Percentiles rank a stretch among this genome's conserved stretches.
These are phyloP conservation scores for Pissodes strobi DNA, from an alignment of 1,140 invertebrate genomes.

Conservation along the genomic window DNA sequence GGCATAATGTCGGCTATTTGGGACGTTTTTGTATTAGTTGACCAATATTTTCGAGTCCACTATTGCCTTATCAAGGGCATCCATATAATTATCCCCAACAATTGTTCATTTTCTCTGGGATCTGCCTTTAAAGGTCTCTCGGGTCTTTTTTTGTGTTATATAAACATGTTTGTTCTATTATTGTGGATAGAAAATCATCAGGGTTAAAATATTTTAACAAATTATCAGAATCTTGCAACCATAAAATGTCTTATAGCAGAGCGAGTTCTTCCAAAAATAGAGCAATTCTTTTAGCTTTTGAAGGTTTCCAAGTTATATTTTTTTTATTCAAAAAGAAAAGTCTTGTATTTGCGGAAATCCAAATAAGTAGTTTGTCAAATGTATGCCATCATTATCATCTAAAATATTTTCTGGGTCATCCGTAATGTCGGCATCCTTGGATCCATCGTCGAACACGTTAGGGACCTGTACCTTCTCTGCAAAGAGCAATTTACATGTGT, in stretches of 20 bases:
- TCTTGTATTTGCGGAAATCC: slow-evolving; percentile 14
- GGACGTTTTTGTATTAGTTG: slow-evolving; percentile 33
- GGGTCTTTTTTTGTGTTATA: slow-evolving; percentile 32
- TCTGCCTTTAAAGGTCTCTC: no score
- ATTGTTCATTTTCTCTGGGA: no score
- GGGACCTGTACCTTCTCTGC: no score
- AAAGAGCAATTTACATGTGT: no score
- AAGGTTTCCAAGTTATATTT: slow-evolving; percentile 17
- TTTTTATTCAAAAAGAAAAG: slow-evolving; percentile 19
- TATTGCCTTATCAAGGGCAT: slow-evolving; percentile 40
- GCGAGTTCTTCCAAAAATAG: no score
- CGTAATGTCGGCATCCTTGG: no score
- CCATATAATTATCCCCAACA: no score
- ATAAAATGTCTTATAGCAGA: no score
- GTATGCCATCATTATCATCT: slow-evolving; percentile 21
- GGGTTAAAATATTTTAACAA: slow-evolving; percentile 37
- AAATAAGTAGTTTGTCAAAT: slow-evolving; percentile 19
- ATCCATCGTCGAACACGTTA: no score
- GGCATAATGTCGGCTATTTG: slow-evolving; percentile 42
- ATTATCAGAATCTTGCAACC: slow-evolving; percentile 17
- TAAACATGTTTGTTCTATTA: slow-evolving; percentile 26
- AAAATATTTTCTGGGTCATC: slow-evolving; percentile 5
- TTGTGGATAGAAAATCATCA: slow-evolving; percentile 32
- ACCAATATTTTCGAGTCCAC: slow-evolving; percentile 41
- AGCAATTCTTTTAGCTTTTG: not conserved